Percentiles rank a stretch among this genome's conserved stretches.
These are phyloP conservation scores for Drosophila helvetica DNA, from an alignment of 2,888 invertebrate genomes.

Conservation along the genomic window DNA sequence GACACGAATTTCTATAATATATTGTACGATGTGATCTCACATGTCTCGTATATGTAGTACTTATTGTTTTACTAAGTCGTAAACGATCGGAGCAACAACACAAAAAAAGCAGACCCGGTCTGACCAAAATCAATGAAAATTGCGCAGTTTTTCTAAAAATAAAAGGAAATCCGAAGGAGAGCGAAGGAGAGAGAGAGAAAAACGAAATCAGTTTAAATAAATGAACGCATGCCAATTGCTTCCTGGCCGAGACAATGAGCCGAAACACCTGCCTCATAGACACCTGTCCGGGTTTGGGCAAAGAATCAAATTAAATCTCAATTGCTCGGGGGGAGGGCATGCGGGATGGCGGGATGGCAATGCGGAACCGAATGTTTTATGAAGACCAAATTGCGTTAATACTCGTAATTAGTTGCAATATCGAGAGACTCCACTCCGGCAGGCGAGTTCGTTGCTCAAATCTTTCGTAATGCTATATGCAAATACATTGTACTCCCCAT, in stretches of 20 bases:
- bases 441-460: conserved; percentile 71
- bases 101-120: conserved; percentile 21
- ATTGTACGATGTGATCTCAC: conserved; percentile 37
- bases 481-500: conserved; percentile 52
- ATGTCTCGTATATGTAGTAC: conserved; percentile 27
- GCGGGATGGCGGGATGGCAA: conserved; percentile 26
- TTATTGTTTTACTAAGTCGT: conserved; percentile 1
- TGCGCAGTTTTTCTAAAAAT: conserved; percentile 45
- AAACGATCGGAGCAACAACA: conserved; percentile 33
- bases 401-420: conserved; percentile 74
- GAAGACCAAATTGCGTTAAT: conserved; percentile 69
- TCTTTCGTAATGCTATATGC: conserved; percentile 72
- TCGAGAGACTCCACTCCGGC: conserved; percentile 58
- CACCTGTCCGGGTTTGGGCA: conserved; percentile 71
- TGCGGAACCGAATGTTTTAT: conserved; percentile 41
- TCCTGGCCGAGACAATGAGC: conserved; percentile 70
- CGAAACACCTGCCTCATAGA: conserved; percentile 68
- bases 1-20: conserved; percentile 29
- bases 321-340: conserved; percentile 26
- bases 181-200: background rate
- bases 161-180: conserved; percentile 1
- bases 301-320: conserved; percentile 65
- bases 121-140: conserved; percentile 42
- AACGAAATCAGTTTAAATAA: conserved; percentile 36
- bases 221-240: conserved; percentile 65